Percentiles rank a stretch among this genome's conserved stretches.
Conservation (phyloP, 1,140 invertebrate species). For the Philotrypesis tridentata region DNA sequence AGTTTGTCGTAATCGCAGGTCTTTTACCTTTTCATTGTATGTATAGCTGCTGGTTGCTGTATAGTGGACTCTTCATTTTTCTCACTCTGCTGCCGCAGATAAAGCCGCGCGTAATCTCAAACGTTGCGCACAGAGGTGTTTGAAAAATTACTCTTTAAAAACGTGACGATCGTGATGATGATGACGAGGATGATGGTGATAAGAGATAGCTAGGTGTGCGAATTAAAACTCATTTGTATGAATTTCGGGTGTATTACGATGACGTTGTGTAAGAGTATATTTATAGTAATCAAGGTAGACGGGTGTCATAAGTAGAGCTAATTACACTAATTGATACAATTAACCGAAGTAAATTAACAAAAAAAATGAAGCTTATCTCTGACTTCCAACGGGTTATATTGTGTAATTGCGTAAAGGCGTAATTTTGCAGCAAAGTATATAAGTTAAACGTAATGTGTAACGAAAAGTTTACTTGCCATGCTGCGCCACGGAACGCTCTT, state of each 20-base stretch:
- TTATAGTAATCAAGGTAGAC: not conserved
- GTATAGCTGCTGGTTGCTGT: no score
- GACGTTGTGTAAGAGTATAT: no score
- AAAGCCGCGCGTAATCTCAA: not conserved
- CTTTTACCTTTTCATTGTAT: not conserved
- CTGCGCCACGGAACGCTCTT: no score
- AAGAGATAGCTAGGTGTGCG: not conserved
- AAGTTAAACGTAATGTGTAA: not conserved
- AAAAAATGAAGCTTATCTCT: not conserved
- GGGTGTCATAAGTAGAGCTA: not conserved
- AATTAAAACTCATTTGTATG: no score
- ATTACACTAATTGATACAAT: not conserved
- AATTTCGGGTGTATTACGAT: not conserved
- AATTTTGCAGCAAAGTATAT: not conserved
- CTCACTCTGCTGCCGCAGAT: no score
- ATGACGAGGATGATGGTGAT: not conserved
- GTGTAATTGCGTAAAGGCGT: not conserved
- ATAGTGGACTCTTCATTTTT: no score
- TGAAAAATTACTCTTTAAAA: not conserved
- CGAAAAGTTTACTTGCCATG: no score
- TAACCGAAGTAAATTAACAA: not conserved
- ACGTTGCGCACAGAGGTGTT: no score
- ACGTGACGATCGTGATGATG: not conserved
- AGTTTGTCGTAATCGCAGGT: not conserved
- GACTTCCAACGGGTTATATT: not conserved